phyloP scores from a whole-genome alignment of 2,113 vertebrate genomes.

The Naja naja region DNA sequence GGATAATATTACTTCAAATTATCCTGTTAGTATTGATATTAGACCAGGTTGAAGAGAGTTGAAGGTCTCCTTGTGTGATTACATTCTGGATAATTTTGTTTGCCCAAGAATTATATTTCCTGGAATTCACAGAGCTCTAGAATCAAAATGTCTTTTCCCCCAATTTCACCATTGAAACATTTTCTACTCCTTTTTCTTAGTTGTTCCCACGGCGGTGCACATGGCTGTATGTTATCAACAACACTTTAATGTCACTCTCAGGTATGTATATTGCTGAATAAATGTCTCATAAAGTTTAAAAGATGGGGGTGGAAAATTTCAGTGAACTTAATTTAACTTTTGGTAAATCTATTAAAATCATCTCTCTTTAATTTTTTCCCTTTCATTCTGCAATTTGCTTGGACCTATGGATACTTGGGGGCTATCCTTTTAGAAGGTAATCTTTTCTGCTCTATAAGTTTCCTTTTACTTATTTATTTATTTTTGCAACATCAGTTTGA shows the following conservation, averaged over 20 bases:
- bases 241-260: slow-evolving; percentile 97
- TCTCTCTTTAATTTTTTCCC: slow-evolving; percentile 5
- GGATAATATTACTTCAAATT: neutral
- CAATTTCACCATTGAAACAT: neutral
- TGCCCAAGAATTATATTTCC: neutral
- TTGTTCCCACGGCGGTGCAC: slow-evolving; percentile 94
- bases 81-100: neutral
- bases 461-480: slow-evolving; percentile 1
- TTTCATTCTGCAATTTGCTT: slow-evolving; percentile 61
- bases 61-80: neutral
- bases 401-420: slow-evolving; percentile 66
- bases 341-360: neutral
- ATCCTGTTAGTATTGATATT: neutral
- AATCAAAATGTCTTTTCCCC: neutral
- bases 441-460: slow-evolving; percentile 42
- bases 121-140: neutral
- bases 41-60: neutral
- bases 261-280: slow-evolving; percentile 71
- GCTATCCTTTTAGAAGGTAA: slow-evolving; percentile 90
- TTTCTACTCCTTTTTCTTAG: slow-evolving; percentile 59
- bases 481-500: neutral
- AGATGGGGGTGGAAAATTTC: neutral
- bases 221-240: slow-evolving; percentile 98
- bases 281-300: accelerated
- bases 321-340: neutral